These are phyloP conservation scores for Ruditapes philippinarum DNA, from an alignment of 1,140 invertebrate species.

Conservation along the genomic window DNA sequence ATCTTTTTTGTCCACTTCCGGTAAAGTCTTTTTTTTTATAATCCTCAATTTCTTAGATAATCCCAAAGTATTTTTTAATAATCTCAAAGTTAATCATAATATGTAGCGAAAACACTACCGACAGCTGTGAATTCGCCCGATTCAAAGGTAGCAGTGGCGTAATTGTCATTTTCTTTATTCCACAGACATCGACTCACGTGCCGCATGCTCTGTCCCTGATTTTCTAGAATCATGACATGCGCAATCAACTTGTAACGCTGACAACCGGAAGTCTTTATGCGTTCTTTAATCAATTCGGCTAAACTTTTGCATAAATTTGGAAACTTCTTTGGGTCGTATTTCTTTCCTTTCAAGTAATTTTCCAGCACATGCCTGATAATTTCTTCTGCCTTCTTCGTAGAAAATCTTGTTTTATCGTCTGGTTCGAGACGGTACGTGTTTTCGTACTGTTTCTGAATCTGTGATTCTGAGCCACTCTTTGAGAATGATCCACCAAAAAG, in stretches of 20 bases:
- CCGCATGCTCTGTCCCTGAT: slow-evolving; percentile 76
- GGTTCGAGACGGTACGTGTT: slow-evolving; percentile 76
- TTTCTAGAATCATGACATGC: slow-evolving; percentile 77
- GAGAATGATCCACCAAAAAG: slow-evolving; percentile 54
- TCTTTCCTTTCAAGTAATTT: slow-evolving; percentile 69
- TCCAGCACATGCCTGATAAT: slow-evolving; percentile 71
- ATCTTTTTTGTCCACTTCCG: too few relatives aligned
- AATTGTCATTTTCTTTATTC: slow-evolving; percentile 78
- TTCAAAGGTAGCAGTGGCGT: slow-evolving; percentile 76
- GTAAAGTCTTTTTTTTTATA: too few relatives aligned
- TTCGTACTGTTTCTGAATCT: slow-evolving; percentile 66
- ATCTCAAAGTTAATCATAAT: slow-evolving; percentile 73
- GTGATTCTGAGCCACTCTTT: slow-evolving; percentile 53
- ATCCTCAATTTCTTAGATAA: too few relatives aligned
- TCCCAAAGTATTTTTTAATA: not conserved
- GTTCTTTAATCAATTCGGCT: slow-evolving; percentile 77
- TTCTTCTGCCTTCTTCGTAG: slow-evolving; percentile 67
- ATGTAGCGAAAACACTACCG: slow-evolving; percentile 78
- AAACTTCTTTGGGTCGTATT: slow-evolving; percentile 72
- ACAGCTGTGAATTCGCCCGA: slow-evolving; percentile 74
- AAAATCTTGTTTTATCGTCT: slow-evolving; percentile 67
- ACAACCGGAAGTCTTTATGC: slow-evolving; percentile 75
- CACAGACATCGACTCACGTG: slow-evolving; percentile 80
- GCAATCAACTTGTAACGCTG: slow-evolving; percentile 80
- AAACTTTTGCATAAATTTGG: slow-evolving; percentile 73